Evolutionary conservation across 1,140 invertebrate species (phyloP).

Genomic region (Drosophila persimilis): DNA sequence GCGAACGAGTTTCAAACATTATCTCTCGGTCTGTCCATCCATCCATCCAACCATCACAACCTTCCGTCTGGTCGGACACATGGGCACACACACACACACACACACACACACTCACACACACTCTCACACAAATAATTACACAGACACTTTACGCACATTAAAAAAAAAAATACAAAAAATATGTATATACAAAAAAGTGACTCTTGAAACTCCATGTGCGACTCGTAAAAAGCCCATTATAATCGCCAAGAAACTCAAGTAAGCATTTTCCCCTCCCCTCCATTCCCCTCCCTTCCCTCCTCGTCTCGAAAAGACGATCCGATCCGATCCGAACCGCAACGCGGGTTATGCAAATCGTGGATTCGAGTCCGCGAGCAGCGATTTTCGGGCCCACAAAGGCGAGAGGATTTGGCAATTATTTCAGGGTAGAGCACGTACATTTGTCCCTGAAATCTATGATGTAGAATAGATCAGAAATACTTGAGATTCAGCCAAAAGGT

Average conservation of each 20-base stretch:
- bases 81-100: conserved; percentile 7
- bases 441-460: no score
- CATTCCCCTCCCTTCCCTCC: no score
- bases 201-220: conserved; percentile 47
- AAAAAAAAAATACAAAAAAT: conserved; percentile 9
- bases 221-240: conserved; percentile 45
- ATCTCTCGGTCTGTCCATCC: conserved; percentile 15
- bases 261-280: conserved; percentile 36
- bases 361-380: conserved; percentile 9
- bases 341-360: conserved; percentile 52
- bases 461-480: no score
- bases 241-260: conserved; percentile 43
- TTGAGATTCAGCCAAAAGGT: no score
- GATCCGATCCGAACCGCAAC: neutral
- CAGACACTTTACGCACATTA: conserved; percentile 39
- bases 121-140: conserved; percentile 12
- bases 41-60: conserved; percentile 11
- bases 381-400: neutral
- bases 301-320: neutral
- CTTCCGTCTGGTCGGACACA: conserved; percentile 3
- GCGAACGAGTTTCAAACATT: conserved; percentile 53
- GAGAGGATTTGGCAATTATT: no score
- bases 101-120: conserved; percentile 13
- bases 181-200: conserved; percentile 1
- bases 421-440: no score